These are phyloP conservation scores for Spinibarbus caldwelli DNA, from an alignment of 2,797 vertebrate genomes.

Conservation along the genomic window DNA sequence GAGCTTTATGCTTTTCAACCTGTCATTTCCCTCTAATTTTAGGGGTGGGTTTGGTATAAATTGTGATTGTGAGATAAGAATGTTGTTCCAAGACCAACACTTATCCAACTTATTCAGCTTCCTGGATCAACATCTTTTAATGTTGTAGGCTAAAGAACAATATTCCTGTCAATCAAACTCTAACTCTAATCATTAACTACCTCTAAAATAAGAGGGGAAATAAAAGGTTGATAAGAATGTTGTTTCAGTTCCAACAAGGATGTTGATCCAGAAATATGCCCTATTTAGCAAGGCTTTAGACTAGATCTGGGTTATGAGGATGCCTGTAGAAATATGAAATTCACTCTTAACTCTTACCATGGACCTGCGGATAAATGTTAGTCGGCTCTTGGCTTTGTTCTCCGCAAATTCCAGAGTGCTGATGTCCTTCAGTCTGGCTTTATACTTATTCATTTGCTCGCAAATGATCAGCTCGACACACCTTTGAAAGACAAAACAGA, in stretches of 20 bases:
- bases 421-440: conserved; percentile 95
- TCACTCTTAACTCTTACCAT: conserved; percentile 83
- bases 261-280: not conserved
- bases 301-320: not conserved
- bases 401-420: conserved; percentile 97
- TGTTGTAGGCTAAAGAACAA: not conserved
- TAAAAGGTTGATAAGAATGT: not conserved
- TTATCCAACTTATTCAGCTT: not conserved
- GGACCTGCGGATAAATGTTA: conserved; percentile 93
- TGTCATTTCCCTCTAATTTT: not conserved
- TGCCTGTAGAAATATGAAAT: not conserved
- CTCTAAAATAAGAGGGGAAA: not conserved
- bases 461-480: conserved; percentile 94
- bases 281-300: no score
- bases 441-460: conserved; percentile 99
- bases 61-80: not conserved
- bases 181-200: conserved; percentile 4
- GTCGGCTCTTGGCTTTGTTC: conserved; percentile 94
- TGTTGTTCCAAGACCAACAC: not conserved
- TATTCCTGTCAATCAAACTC: not conserved
- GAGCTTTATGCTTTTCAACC: not conserved
- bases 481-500: conserved; percentile 68
- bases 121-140: not conserved
- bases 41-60: not conserved
- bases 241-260: conserved; percentile 1